Evolutionary conservation across 2,113 vertebrate genomes (phyloP).

Genomic region (Tenrec ecaudatus): DNA sequence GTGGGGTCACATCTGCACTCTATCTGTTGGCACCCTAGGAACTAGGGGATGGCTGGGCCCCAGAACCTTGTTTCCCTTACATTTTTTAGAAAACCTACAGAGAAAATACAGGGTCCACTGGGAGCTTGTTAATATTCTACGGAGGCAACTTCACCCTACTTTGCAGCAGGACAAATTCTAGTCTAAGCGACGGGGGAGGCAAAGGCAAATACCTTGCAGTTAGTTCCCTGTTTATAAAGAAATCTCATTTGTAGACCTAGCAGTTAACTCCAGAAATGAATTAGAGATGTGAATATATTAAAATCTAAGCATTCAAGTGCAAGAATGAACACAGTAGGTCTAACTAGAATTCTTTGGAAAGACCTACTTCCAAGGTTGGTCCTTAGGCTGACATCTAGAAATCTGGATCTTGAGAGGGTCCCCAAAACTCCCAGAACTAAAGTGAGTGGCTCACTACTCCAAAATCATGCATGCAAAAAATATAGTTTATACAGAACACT

Average conservation of each 20-base stretch:
- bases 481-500: neutral
- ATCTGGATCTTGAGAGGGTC: slow-evolving; percentile 4
- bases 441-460: slow-evolving; percentile 1
- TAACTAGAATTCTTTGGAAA: slow-evolving; percentile 23
- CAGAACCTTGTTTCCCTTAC: neutral
- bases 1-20: neutral
- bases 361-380: neutral
- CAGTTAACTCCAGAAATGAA: slow-evolving; percentile 43
- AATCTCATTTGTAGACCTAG: neutral
- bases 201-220: slow-evolving; percentile 44
- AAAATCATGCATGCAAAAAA: neutral
- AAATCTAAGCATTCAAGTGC: slow-evolving; percentile 50
- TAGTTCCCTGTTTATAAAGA: neutral
- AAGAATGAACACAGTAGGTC: neutral
- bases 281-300: slow-evolving; percentile 9
- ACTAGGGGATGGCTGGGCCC: neutral
- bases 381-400: neutral
- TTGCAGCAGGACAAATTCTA: neutral
- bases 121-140: neutral
- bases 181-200: slow-evolving; percentile 15
- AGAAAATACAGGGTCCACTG: slow-evolving; percentile 41
- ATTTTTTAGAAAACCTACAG: slow-evolving; percentile 33
- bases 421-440: neutral
- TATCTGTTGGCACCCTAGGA: neutral
- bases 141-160: neutral